These are phyloP conservation scores for Porites rus DNA, from an alignment of 92 coral and sea anemone genomes.

Conservation along the genomic window DNA sequence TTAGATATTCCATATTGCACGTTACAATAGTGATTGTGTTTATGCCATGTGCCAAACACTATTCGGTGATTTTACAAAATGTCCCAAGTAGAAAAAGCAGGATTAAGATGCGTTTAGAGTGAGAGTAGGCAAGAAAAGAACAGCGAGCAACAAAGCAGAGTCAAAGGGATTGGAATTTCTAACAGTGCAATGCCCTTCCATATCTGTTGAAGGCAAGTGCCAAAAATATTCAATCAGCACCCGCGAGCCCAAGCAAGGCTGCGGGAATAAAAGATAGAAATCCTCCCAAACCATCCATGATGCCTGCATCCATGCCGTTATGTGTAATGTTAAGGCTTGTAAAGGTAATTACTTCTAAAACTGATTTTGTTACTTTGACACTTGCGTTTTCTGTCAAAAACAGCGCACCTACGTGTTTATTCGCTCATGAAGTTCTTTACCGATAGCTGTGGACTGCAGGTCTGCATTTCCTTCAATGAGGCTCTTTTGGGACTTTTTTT, in stretches of 20 bases:
- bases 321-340: slow-evolving; percentile 70
- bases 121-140: slow-evolving; percentile 54
- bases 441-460: too few relatives aligned
- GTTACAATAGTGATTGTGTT: too few relatives aligned
- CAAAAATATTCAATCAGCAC: background rate
- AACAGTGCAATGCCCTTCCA: slow-evolving; percentile 27
- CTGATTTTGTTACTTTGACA: slow-evolving; percentile 54
- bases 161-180: slow-evolving; percentile 42
- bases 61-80: too few relatives aligned
- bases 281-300: slow-evolving; percentile 44
- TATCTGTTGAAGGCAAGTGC: slow-evolving; percentile 28
- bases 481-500: too few relatives aligned
- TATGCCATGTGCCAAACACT: too few relatives aligned
- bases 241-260: slow-evolving; percentile 9
- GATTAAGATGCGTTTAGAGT: slow-evolving; percentile 47
- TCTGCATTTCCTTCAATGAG: too few relatives aligned
- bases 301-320: slow-evolving; percentile 69
- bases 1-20: background rate
- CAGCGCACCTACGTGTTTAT: background rate
- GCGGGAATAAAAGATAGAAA: slow-evolving; percentile 18
- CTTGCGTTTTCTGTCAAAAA: slow-evolving; percentile 41
- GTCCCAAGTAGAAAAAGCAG: too few relatives aligned
- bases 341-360: slow-evolving; percentile 59
- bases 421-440: too few relatives aligned
- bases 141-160: slow-evolving; percentile 50